Conservation (phyloP, 2,113 vertebrate species). For the Tachuris rubrigastra region DNA sequence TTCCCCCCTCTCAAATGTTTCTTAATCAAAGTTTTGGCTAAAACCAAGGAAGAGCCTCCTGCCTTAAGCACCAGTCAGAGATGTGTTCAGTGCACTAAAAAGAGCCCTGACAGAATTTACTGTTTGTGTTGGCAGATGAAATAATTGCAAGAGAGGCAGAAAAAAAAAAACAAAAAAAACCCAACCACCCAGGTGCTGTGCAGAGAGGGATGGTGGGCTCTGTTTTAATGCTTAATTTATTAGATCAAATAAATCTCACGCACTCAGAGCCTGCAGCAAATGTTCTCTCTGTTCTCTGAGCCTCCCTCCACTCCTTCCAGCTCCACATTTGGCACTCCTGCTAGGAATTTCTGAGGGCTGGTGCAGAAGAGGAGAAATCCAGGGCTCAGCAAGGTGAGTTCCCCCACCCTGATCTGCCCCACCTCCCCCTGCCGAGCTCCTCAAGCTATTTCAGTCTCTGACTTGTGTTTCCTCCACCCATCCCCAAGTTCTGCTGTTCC, state of each 20-base stretch:
- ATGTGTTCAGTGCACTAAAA: not conserved
- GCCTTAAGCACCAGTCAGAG: not conserved
- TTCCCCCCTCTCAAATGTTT: not conserved
- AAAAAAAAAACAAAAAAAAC: not conserved
- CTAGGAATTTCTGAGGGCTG: not conserved
- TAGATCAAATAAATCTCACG: not conserved
- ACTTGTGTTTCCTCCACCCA: not conserved
- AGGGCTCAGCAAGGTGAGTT: not conserved
- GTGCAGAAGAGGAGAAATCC: not conserved
- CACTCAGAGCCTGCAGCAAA: not conserved
- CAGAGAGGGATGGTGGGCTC: not conserved
- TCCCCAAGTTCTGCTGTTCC: not conserved
- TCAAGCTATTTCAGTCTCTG: not conserved
- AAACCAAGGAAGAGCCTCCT: not conserved
- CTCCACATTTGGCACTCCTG: not conserved
- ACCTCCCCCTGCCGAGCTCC: not conserved
- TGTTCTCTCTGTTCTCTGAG: not conserved
- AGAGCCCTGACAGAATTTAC: not conserved
- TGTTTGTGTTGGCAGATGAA: conserved; percentile 41
- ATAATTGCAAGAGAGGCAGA: not conserved
- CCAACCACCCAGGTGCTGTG: not conserved
- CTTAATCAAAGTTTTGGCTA: not conserved
- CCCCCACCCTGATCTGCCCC: accelerated
- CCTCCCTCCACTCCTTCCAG: not conserved
- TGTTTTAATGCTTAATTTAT: not conserved